Base-by-base conservation (phyloP, 2,113 vertebrate species). In the Stegastes partitus region DNA sequence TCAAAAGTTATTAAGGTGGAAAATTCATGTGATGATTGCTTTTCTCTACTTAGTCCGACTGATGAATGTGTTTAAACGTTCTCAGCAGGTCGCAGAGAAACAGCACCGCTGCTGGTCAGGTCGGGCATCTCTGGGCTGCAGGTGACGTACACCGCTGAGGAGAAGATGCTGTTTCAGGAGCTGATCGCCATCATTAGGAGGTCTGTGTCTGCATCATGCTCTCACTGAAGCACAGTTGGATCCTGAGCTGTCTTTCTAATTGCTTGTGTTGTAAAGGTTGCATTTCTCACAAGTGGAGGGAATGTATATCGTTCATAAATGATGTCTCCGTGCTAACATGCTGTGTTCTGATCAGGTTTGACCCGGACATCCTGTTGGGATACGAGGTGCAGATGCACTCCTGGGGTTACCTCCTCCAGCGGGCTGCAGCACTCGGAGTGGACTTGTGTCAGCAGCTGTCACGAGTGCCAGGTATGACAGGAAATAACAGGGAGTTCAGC, bases 361-460 rank as follows among this genome's bases (percentile, higher is more conserved):
- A 99, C 84, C 98, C 98, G 54, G 98, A 99, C 93, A 98, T 99
- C 91, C 91, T 99, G 66, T 75, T 99, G 79, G 98, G 98, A 34
- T 99, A 99, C 85, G 98, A 99, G 93, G 96, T 99, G 79, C 98
- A 99, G 95, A 98, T 98, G 97, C 96, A 87, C 74, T 99, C 98
- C 53, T 99, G 98, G 98, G 97, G 98, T 58, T 99, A 98, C 94
- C 96, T 99, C 65, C 95, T 99, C 51, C 97, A 99, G 90, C 95
- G 98, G 37, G 97, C 98, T 11, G 94, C 96, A 0, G 95, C 94
- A 0, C 87, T 99, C 11, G 93, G 94, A 62, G 93, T 97, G 76
- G 92, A 97, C 85, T 94, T 99, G 74, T 98, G 97, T 89, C 97
- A 97, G 83, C 95, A 97, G 95, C 95, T 99, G 74, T 99, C 98